Evolutionary conservation across 2,888 invertebrate species (phyloP).

Genomic region (Nemapogon koenigi): DNA sequence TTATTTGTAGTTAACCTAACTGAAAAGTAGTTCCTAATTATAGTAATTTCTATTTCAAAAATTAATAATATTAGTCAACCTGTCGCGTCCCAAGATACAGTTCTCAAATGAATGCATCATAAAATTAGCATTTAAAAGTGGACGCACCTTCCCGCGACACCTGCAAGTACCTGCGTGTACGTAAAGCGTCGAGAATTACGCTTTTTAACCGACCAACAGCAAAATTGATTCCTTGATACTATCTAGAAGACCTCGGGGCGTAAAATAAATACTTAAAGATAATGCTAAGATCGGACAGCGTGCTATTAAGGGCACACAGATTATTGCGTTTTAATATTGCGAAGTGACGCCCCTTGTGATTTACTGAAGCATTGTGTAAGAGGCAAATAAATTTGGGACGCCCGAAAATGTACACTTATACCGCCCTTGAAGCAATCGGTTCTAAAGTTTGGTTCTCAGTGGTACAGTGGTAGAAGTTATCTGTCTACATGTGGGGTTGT

Average conservation of each 20-base stretch:
- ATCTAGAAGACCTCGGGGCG: conserved; percentile 55
- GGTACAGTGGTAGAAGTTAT: too few species aligned
- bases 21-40: too few species aligned
- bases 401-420: too few species aligned
- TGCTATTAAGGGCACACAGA: conserved; percentile 46
- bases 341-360: conserved; percentile 50
- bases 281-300: conserved; percentile 52
- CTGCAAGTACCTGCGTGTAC: conserved; percentile 28
- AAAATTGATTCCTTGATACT: conserved; percentile 61
- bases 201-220: conserved; percentile 34
- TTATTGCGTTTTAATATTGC: conserved; percentile 61
- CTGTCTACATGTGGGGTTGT: too few species aligned
- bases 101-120: too few species aligned
- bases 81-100: too few species aligned
- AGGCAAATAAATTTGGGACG: background rate
- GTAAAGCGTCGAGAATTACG: conserved; percentile 42
- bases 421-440: too few species aligned
- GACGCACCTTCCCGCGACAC: conserved; percentile 27
- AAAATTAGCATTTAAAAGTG: conserved; percentile 34
- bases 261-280: conserved; percentile 62
- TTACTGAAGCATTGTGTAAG: conserved; percentile 46
- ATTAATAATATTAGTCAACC: too few species aligned
- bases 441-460: too few species aligned
- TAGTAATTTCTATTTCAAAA: too few species aligned
- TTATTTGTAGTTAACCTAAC: too few species aligned